Percentiles rank a stretch among this genome's conserved stretches.
Conservation (phyloP, 2,797 vertebrate genomes). For the Chelon labrosus region DNA sequence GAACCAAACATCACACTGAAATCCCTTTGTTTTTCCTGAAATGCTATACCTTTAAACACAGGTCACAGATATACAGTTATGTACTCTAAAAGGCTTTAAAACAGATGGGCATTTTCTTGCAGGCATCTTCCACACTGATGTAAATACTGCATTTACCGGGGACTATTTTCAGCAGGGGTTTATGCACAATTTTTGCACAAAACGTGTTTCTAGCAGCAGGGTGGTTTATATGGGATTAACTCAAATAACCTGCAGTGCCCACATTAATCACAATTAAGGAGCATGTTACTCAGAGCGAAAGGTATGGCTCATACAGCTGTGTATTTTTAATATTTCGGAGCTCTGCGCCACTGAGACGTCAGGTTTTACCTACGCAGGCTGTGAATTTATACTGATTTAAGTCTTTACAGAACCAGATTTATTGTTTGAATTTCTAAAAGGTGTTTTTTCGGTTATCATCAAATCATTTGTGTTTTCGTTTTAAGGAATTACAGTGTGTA, state of each 20-base stretch:
- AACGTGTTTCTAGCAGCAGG: conserved; percentile 17
- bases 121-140: conserved; percentile 5
- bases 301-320: too few relatives aligned
- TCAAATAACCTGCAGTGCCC: conserved; percentile 9
- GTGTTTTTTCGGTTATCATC: neutral
- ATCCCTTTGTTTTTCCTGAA: neutral
- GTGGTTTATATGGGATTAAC: neutral
- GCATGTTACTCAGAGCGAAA: neutral
- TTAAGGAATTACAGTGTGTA: conserved; percentile 4
- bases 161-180: conserved; percentile 31
- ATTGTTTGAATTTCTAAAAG: neutral
- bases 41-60: neutral
- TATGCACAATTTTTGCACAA: neutral
- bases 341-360: neutral
- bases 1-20: neutral
- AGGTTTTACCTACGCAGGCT: neutral
- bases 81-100: neutral
- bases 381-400: neutral
- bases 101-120: neutral
- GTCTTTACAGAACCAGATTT: neutral
- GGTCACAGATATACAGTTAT: neutral
- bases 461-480: neutral
- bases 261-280: neutral
- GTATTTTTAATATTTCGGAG: conserved; percentile 7
- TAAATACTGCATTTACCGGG: conserved; percentile 12